Conservation (phyloP, 2,113 vertebrate species). For the Anoplopoma fimbria region DNA sequence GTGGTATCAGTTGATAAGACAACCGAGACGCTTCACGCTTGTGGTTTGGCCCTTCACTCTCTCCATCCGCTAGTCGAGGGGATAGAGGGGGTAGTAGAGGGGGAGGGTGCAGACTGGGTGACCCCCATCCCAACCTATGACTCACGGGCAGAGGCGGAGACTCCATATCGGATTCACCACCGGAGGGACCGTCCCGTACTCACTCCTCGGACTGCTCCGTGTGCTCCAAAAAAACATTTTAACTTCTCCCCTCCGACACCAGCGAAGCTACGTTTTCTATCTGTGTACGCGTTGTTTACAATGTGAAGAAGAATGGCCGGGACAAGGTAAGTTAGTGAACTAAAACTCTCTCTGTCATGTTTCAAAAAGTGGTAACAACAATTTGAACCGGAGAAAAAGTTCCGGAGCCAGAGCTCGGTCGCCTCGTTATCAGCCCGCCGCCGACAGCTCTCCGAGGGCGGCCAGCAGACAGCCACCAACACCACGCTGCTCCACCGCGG, state of each 20-base stretch:
- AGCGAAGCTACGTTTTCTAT: no score
- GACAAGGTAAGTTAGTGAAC: slow-evolving; percentile 74
- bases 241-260: no score
- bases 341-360: not conserved
- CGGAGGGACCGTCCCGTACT: slow-evolving; percentile 48
- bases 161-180: slow-evolving; percentile 63
- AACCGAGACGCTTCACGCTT: not conserved
- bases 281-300: slow-evolving; percentile 51
- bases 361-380: not conserved
- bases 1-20: no score
- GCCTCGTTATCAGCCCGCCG: slow-evolving; percentile 8
- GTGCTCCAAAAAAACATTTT: not conserved
- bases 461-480: no score
- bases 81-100: not conserved
- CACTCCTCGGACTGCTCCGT: slow-evolving; percentile 12
- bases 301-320: slow-evolving; percentile 84
- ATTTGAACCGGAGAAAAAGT: slow-evolving; percentile 41
- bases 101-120: slow-evolving; percentile 48
- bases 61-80: not conserved
- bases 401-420: not conserved
- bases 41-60: not conserved
- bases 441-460: not conserved
- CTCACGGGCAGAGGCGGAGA: slow-evolving; percentile 79
- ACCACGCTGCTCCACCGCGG: no score
- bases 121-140: slow-evolving; percentile 68